A percentile compares a stretch with the other conserved stretches of the same genome.
phyloP scores from a whole-genome alignment of 2,113 vertebrate species.

The Scortum barcoo region DNA sequence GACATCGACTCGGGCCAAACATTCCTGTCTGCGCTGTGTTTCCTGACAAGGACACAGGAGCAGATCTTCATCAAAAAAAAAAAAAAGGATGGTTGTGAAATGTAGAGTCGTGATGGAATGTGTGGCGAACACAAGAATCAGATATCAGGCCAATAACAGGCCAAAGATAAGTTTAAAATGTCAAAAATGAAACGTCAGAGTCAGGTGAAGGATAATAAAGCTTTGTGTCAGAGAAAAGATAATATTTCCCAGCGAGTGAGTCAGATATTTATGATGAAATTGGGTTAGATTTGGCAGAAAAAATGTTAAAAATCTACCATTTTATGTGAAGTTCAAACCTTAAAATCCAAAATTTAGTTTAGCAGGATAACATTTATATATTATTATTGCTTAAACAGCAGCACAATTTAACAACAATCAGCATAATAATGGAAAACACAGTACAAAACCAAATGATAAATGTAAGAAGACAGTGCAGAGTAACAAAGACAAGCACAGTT shows the following conservation, averaged over 20 bases:
- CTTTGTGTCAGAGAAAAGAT: no score
- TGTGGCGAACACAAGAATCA: neutral
- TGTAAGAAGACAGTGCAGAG: neutral
- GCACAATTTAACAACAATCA: neutral
- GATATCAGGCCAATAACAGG: neutral
- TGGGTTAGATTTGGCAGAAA: neutral
- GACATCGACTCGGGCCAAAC: conserved; percentile 10
- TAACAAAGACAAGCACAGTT: no score
- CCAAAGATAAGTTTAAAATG: neutral
- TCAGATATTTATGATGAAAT: neutral
- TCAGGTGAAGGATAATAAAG: no score
- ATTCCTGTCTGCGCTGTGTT: conserved; percentile 60
- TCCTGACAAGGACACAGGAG: conserved; percentile 48
- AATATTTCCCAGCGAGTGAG: neutral
- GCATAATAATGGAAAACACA: neutral
- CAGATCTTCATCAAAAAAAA: neutral
- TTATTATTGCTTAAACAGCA: no score
- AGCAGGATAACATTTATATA: neutral
- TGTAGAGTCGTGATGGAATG: neutral
- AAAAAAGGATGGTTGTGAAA: neutral
- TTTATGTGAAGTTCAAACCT: neutral
- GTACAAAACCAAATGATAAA: neutral
- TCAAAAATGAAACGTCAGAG: no score
- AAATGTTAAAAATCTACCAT: no score
- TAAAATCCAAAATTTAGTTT: neutral